These are phyloP conservation scores for Synanthedon formicaeformis DNA, from an alignment of 2,888 invertebrate species.

Conservation along the genomic window DNA sequence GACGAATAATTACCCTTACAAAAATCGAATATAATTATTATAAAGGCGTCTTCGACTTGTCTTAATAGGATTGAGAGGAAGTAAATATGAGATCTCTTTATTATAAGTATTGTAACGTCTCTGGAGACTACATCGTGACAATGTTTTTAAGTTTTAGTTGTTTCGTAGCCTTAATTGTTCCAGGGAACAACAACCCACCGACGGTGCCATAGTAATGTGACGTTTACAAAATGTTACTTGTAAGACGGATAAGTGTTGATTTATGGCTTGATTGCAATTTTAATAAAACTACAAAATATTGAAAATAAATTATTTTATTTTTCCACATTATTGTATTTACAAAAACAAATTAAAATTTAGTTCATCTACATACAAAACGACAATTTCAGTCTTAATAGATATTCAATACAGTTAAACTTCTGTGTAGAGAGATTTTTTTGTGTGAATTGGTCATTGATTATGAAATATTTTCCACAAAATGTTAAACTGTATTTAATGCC, in stretches of 20 bases:
- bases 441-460: not conserved
- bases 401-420: slow-evolving; percentile 54
- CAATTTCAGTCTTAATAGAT: slow-evolving; percentile 63
- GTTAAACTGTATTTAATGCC: slow-evolving; percentile 41
- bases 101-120: too few species aligned
- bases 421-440: not conserved
- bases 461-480: not conserved
- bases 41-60: too few species aligned
- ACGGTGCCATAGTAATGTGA: slow-evolving; percentile 15
- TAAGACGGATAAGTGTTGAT: slow-evolving; percentile 1
- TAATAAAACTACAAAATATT: slow-evolving; percentile 38
- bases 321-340: slow-evolving; percentile 44
- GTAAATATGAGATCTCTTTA: too few species aligned
- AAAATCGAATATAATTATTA: too few species aligned
- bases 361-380: slow-evolving; percentile 36
- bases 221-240: slow-evolving; percentile 1
- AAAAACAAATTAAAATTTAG: slow-evolving; percentile 20
- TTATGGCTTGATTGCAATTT: slow-evolving; percentile 2
- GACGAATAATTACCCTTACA: too few species aligned
- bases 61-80: too few species aligned
- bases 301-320: slow-evolving; percentile 62
- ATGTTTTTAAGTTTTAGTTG: too few species aligned
- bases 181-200: slow-evolving; percentile 8
- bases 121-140: too few species aligned
- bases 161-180: too few species aligned